Base-by-base conservation (phyloP, 2,797 vertebrate genomes). In the Pogoniulus pusillus region DNA sequence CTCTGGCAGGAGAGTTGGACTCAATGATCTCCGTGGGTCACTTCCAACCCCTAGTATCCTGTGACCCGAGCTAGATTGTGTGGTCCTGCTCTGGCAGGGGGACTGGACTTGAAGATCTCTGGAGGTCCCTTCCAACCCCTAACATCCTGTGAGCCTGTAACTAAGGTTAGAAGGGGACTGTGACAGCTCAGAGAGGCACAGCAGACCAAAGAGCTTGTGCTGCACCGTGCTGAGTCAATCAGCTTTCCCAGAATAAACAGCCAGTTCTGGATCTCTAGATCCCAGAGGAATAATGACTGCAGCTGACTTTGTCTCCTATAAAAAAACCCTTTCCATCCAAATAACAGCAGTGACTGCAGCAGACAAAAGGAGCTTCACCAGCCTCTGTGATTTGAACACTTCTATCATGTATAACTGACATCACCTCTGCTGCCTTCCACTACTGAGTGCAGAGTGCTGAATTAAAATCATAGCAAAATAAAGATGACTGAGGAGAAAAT, bases 241-340 rank as follows among this genome's bases (percentile, higher is more conserved):
- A 80, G 8, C 20, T 75, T 81, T 82, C 72, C 84, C 30, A 51
- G 87, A 93, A 91, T 88, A 90, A 91, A 85, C 51, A 90, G 15
- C 32, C 55, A 30, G 9, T 75, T 68, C 39, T 72, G 26, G 57
- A 22, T 58, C 64, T 54, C 45, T 58, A 47, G 75, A 32, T 71
- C 68, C 68, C 55, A 47, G 43, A 30, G 55, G 78, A 78, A 5
- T 51, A 84, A 87, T 93, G 89, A 69, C 53, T 81, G 62, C 57
- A 85, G 37, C 84, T 94, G 79, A 86, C 54, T 93, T 93, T 71
- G 26, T 41, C 57, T 39, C 91, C 68, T 84, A 77, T 71, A 80
- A 79, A 80, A 79, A 90, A 90, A 90, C 47, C 49, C 74, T 87
- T 6, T 60, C 35, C 60, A 76, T 57, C 45, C n/a, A 37, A 85